Evolutionary conservation across 2,888 invertebrate genomes (phyloP).

Genomic region (Pristionchus japonicus): DNA sequence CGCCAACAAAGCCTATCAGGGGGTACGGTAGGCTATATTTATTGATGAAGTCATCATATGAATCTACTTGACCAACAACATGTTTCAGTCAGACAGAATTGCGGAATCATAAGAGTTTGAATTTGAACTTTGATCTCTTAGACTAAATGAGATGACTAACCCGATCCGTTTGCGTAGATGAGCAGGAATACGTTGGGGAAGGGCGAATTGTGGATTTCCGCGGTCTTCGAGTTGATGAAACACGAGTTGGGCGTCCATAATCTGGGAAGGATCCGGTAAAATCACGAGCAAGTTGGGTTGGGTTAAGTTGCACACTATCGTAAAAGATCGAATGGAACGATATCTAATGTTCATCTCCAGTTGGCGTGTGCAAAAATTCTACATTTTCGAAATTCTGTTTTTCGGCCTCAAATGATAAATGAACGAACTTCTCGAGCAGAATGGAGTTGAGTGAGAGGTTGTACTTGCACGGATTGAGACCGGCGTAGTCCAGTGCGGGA

Average conservation of each 20-base stretch:
- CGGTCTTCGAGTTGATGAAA: constrained; percentile 75
- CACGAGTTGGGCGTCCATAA: constrained; percentile 71
- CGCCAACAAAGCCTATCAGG: neutral
- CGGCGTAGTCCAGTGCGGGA: constrained; percentile 69
- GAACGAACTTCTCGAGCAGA: constrained; percentile 54
- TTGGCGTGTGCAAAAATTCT: no score
- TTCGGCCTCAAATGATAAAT: no score
- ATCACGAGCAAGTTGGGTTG: neutral
- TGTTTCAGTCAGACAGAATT: neutral
- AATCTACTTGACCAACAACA: neutral
- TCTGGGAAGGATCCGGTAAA: constrained; percentile 50
- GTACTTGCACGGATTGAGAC: constrained; percentile 74
- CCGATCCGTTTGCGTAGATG: constrained; percentile 75
- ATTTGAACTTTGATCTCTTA: no score
- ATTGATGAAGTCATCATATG: neutral
- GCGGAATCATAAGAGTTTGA: neutral
- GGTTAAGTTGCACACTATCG: neutral
- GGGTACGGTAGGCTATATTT: neutral
- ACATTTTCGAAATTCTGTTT: no score
- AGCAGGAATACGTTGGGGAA: constrained; percentile 75
- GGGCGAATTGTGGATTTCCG: constrained; percentile 74
- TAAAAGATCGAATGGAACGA: neutral
- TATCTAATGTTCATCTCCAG: neutral
- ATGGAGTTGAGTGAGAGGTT: constrained; percentile 73
- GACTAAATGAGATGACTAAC: constrained; percentile 51